Base-by-base conservation (phyloP, 2,113 vertebrate species). In the Boulengeromyrus knoepffleri region DNA sequence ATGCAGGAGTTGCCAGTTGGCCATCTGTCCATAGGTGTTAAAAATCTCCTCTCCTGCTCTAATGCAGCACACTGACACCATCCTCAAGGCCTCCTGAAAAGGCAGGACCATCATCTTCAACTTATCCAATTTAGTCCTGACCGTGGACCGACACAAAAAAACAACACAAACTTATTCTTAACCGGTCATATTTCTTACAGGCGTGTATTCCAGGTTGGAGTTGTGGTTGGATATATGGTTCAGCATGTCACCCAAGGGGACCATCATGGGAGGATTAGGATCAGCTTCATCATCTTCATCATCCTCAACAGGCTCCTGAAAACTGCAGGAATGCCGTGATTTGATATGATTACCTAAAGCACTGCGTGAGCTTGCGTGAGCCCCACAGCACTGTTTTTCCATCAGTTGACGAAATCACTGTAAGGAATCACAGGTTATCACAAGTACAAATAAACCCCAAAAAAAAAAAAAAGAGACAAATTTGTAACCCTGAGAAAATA, bases 1-100 rank as follows among this genome's bases (percentile, higher is more conserved):
- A 70, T 99, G 98, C 36, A 99, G 95, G 87, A 99, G 96, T 91
- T 99, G 98, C 97, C 97, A 99, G 93, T 99, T 99, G 89, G 98
- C 97, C 96, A 99, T 96, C 91, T 99, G 96, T 10, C 98, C 99
- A 0, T 99, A 99, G 0, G 98, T 99, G 95, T 99, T 99, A 91
- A 99, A 99, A 42, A 99, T 95, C 94, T 99, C 99, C 58, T 97
- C 94, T 0, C 97, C 98, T 92, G 95, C 95, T 45, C 2, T 10
- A 47, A 99, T 92, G 0, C 91, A 91, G n/a, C 92, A 95, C 0
- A 97, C 95, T 0, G 96, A 96, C 2, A 99, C 96, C 98, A 99
- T 99, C 88, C 94, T 96, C 90, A 99, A 91, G 85, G 92, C 96
- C 0, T 97, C 96, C 98, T 99, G 91, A 77, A n/a, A 62, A 15